Base-by-base conservation (phyloP, 2,797 vertebrate genomes). In the Picus viridis region DNA sequence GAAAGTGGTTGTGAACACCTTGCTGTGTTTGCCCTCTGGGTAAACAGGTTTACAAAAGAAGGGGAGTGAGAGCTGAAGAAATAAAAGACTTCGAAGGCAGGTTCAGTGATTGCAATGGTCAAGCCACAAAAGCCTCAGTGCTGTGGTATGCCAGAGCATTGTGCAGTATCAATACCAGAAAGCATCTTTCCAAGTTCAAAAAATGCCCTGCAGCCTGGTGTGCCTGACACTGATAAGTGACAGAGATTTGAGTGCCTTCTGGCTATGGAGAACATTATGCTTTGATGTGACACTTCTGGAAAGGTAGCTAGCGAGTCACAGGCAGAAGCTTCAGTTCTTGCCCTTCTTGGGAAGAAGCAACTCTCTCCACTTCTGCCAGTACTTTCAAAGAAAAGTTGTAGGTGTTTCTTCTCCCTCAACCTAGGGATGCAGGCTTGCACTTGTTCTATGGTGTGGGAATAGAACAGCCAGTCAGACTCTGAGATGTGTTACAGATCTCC, bases 1-100 rank as follows among this genome's bases (percentile, higher is more conserved):
- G 26, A 10, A 20, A 22, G 24, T 26, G 57, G 16, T 41, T 43
- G 20, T 23, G 13, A 19, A 6, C 4, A 14, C 36, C 13, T 34
- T 67, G 6, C 10, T 9, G 9, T 8, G 10, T 43, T 64, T 79
- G 16, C 27, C 34, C 4, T n/a, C 27, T 58, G 1, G 2, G 20
- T 11, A n/a, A 54, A n/a, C 29, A 22, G 2, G 17, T 71, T 62
- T 51, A 51, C 16, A 23, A n/a, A 79, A n/a, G 22, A 0, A 0
- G 30, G 2, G 22, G 24, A 47, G 61, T 6, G 29, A 51, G 26
- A 82, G 16, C 10, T 12, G 53, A 62, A 73, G 64, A 85, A 85
- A 43, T 29, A 8, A 63, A 59, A 49, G 9, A 23, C 36, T 75
- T 71, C 10, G 36, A 69, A 76, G 69, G 19, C 32, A 61, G 22